These are phyloP conservation scores for Hydrophis major DNA, from an alignment of 2,797 vertebrate species.

Conservation along the genomic window DNA sequence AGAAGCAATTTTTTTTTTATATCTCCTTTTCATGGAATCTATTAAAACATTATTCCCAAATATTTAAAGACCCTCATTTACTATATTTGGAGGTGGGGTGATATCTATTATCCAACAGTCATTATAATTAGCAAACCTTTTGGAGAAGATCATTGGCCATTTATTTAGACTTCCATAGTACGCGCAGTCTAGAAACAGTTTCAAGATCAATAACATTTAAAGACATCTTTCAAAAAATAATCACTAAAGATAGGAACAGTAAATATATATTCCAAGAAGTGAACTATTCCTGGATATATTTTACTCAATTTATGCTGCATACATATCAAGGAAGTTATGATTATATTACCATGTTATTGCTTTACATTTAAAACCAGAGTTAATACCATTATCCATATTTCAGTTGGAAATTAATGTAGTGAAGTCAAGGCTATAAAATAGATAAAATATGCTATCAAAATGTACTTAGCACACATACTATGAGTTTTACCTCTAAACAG, in stretches of 20 bases:
- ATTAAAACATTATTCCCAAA: not conserved
- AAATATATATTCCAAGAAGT: not conserved
- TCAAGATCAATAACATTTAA: not conserved
- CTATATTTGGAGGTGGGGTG: not conserved
- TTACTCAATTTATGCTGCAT: not conserved
- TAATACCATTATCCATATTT: not conserved
- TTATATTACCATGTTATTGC: not conserved
- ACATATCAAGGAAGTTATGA: not conserved
- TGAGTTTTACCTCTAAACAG: not conserved
- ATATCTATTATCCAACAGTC: not conserved
- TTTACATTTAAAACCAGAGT: not conserved
- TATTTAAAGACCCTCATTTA: not conserved
- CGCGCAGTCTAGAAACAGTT: not conserved
- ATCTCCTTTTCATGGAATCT: not conserved
- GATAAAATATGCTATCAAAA: not conserved
- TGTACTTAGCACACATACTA: not conserved
- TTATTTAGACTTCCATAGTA: not conserved
- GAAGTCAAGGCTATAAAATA: not conserved
- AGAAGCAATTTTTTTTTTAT: not conserved
- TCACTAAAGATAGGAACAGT: not conserved
- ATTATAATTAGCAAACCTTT: not conserved
- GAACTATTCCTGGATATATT: not conserved
- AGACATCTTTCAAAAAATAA: not conserved
- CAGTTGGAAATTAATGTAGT: not conserved
- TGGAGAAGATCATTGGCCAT: not conserved